Conservation (phyloP, 2,888 invertebrate species). For the Elegia similella region DNA sequence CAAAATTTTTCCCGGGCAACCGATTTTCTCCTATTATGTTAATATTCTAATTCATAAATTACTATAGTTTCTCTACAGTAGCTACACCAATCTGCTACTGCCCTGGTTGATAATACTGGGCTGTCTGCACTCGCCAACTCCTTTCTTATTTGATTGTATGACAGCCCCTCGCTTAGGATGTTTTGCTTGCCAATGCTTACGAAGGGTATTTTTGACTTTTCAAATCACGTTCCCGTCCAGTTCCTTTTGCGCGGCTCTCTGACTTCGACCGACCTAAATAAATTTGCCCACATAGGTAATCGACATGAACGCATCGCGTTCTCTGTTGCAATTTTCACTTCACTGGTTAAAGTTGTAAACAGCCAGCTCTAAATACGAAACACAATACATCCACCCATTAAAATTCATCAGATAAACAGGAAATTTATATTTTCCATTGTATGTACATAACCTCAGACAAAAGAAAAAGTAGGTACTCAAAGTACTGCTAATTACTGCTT, state of each 20-base stretch:
- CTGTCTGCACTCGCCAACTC: not conserved
- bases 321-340: no score
- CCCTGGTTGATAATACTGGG: no score
- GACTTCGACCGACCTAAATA: conserved; percentile 1
- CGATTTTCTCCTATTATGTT: conserved; percentile 21
- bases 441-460: no score
- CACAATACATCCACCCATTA: no score
- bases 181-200: not conserved
- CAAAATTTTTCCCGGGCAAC: conserved; percentile 27
- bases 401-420: no score
- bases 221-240: conserved; percentile 2
- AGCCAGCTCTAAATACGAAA: no score
- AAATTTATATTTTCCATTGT: no score
- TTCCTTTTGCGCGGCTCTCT: not conserved
- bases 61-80: conserved; percentile 28
- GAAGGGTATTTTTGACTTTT: not conserved
- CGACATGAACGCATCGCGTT: no score
- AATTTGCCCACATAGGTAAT: conserved; percentile 8
- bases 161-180: not conserved
- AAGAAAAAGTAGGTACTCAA: no score
- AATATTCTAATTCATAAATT: conserved; percentile 22
- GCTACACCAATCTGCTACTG: conserved; percentile 22
- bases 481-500: no score
- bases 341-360: no score
- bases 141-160: not conserved